Base-by-base conservation (phyloP, 2,888 invertebrate genomes). In the Drosophila kuntzei region DNA sequence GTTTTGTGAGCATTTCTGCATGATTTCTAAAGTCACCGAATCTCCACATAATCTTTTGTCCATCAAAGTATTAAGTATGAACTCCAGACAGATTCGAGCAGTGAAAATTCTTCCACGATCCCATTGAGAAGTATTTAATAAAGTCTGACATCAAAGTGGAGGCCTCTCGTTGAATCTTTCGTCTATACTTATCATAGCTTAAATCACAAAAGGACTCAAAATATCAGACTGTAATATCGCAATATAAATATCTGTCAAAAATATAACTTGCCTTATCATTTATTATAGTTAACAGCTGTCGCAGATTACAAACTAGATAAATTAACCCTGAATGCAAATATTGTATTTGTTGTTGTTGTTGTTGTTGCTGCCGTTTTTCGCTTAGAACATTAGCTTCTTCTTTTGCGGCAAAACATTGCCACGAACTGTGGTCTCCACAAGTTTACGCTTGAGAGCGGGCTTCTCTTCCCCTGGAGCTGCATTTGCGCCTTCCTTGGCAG, bases 361-460 rank as follows among this genome's bases (percentile, higher is more conserved):
- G 12, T 12, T 22, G 6, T n/a, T n/a, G n/a, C n/a, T n/a, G 2
- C 1, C 7, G 22, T 12, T 4, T 14, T 6, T 1, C 2, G 11
- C 29, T 92, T 91, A 94, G 91, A 94, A 94, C 89, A 94, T 93
- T 67, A 94, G 90, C 84, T 94, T 93, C 86, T 95, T 94, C 43
- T 87, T 83, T 14, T 81, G 85, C 0, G 87, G 69, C 11, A 94
- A 92, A 14, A 94, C 89, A 22, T 93, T 93, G 43, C 92, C 94
- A 41, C 95, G 94, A 82, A 95, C 95, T 62, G 93, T 92, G 2
- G 93, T 92, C 84, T 95, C 95, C 25, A 94, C 86, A 37, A 95
- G 90, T 91, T 96, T 96, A 51, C 96, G 93, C 89, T 96, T 96
- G 32, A 95, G 91, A 66, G 2, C 94, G 1, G 94, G 94, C 79